Conservation (phyloP, 2,888 invertebrate genomes). For the Hermaeophaga mercurialis region DNA sequence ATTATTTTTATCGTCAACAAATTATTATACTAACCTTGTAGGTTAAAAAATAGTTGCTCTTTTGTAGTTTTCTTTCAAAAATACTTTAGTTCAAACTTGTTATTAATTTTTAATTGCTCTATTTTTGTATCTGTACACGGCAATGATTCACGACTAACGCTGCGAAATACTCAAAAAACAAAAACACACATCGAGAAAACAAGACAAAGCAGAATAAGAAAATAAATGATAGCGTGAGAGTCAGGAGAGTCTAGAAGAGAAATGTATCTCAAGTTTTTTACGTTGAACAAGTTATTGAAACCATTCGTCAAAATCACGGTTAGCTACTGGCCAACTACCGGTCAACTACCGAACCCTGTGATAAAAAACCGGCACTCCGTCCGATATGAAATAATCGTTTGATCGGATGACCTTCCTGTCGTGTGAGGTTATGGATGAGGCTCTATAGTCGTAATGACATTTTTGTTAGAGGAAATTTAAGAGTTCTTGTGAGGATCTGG, state of each 20-base stretch:
- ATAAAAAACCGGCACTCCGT: conserved; percentile 14
- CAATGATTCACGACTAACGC: no score
- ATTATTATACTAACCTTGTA: background rate
- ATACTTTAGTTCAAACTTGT: background rate
- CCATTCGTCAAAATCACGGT: conserved; percentile 52
- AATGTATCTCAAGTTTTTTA: conserved; percentile 50
- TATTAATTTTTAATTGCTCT: no score
- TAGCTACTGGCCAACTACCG: conserved; percentile 20
- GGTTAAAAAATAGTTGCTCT: background rate
- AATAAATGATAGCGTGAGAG: conserved; percentile 47
- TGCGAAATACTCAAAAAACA: no score
- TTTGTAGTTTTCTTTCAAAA: background rate
- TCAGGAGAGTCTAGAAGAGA: conserved; percentile 49
- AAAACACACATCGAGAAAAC: conserved; percentile 39
- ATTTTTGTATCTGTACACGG: no score
- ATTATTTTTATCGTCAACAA: background rate
- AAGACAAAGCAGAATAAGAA: conserved; percentile 45
- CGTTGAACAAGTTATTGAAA: conserved; percentile 53
- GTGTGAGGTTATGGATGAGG: background rate
- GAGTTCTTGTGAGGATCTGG: background rate
- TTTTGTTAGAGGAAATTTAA: background rate
- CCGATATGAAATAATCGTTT: conserved; percentile 47
- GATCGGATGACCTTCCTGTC: conserved; percentile 32
- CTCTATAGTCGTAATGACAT: conserved; percentile 9
- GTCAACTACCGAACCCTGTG: background rate